Base-by-base conservation (phyloP, 2,113 vertebrate species). In the Aldabrachelys gigantea region DNA sequence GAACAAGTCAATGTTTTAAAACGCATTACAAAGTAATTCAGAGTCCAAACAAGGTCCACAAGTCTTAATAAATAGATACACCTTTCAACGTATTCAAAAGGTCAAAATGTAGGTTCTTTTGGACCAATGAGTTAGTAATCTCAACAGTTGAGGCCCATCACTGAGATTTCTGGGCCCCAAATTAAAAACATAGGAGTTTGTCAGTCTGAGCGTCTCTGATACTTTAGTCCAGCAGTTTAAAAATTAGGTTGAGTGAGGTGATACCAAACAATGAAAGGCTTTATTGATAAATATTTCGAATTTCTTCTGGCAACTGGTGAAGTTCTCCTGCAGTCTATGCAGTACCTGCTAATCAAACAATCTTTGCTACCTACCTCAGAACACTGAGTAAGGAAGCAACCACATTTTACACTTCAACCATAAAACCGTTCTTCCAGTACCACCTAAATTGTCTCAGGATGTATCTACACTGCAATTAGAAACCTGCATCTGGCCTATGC, bases 61-160 rank as follows among this genome's bases (percentile, higher is more conserved):
- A 1, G 3, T 7, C 47, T 81, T 84, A 89, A 84, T 0, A 8
- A 52, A 29, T 10, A 5, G 4, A 22, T 38, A 65, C 10, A 2
- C 44, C 76, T 91, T 54, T 1, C 80, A 75, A 11, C 4, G 13
- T 0, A 0, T 3, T 35, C 29, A 5, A 29, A 10, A 12, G 5
- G n/a, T 21, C 27, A 44, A 56, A 31, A 56, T 24, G 1, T 13
- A 50, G 16, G 12, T 29, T 94, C 2, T 14, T 86, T 6, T 47
- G 21, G 76, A 49, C 17, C 12, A 21, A 47, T 35, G 1, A 10
- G 41, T 21, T 31, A 72, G 8, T 49, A 56, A 35, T 2, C 52
- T 1, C 0, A 41, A 82, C 16, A 2, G 49, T 47, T 22, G 49
- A 54, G 35, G 22, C 19, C 6, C 85, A 4, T 86, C 4, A 16